phyloP scores from a whole-genome alignment of 2,888 invertebrate species.

The Scaptomyza parva region DNA sequence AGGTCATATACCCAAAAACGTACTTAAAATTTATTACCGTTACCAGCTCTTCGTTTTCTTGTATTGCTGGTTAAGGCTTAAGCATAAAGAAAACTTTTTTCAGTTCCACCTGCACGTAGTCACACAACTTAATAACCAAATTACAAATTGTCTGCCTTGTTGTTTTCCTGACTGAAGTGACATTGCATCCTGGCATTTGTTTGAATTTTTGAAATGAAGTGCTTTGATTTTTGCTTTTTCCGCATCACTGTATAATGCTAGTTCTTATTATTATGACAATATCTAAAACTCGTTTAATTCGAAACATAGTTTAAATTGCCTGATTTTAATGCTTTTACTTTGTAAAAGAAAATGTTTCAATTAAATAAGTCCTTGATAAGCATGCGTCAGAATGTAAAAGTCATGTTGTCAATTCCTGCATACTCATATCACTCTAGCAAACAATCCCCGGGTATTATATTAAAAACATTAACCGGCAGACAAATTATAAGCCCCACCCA shows the following conservation, averaged over 20 bases:
- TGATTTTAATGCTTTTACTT: neutral
- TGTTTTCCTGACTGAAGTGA: slow-evolving; percentile 13
- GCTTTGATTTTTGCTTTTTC: slow-evolving; percentile 33
- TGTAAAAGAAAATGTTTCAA: neutral
- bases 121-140: slow-evolving; percentile 56
- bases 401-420: slow-evolving; percentile 21
- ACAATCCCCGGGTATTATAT: slow-evolving; percentile 45
- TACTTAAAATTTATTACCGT: neutral
- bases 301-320: neutral
- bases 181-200: slow-evolving; percentile 24
- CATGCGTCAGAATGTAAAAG: neutral
- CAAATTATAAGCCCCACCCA: slow-evolving; percentile 13
- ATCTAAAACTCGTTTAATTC: neutral
- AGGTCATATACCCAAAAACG: neutral
- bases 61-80: neutral
- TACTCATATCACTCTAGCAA: slow-evolving; percentile 41
- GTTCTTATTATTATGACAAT: neutral
- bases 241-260: slow-evolving; percentile 12
- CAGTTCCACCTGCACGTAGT: slow-evolving; percentile 53
- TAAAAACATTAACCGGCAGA: slow-evolving; percentile 35
- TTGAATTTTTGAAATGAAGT: slow-evolving; percentile 29
- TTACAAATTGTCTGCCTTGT: slow-evolving; percentile 39
- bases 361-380: neutral
- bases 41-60: neutral
- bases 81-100: slow-evolving; percentile 25